Percentiles rank a stretch among this genome's conserved stretches.
Evolutionary conservation across 2,113 vertebrate genomes (phyloP).

Genomic region (Barbus barbus): DNA sequence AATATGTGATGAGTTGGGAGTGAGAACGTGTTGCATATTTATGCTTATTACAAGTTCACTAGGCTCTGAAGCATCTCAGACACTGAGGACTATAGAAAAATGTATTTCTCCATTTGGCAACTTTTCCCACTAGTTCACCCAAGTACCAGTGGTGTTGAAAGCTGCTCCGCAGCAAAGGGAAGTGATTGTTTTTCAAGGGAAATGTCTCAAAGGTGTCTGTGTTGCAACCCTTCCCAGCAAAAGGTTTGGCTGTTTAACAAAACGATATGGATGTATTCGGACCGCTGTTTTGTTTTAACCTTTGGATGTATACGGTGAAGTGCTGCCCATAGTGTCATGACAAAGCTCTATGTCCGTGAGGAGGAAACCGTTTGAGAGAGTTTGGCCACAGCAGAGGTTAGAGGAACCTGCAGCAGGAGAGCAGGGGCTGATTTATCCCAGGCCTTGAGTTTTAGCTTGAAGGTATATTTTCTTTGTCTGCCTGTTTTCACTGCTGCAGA

Average conservation of each 20-base stretch:
- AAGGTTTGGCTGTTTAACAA: constrained; percentile 21
- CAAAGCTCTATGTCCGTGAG: too few species aligned
- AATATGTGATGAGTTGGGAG: too few species aligned
- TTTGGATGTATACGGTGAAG: constrained; percentile 11
- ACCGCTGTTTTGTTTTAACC: background rate
- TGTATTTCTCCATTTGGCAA: too few species aligned
- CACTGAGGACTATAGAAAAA: background rate
- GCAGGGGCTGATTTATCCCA: too few species aligned
- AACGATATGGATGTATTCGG: background rate
- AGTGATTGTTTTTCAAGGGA: constrained; percentile 46
- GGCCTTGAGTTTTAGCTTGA: constrained; percentile 7
- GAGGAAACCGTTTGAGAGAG: too few species aligned
- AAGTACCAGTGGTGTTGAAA: constrained; percentile 28
- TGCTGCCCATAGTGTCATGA: background rate
- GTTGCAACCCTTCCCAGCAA: background rate
- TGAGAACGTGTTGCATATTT: too few species aligned
- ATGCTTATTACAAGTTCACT: background rate
- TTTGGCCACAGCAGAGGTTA: constrained; percentile 13
- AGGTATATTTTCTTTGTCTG: constrained; percentile 2
- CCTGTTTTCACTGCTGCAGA: constrained; percentile 18
- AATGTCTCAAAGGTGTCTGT: constrained; percentile 21
- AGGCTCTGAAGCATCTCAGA: background rate
- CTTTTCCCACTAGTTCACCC: background rate
- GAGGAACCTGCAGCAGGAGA: background rate
- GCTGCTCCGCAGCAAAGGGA: constrained; percentile 29